Conservation (phyloP, 2,888 invertebrate species). For the Amiota minor region DNA sequence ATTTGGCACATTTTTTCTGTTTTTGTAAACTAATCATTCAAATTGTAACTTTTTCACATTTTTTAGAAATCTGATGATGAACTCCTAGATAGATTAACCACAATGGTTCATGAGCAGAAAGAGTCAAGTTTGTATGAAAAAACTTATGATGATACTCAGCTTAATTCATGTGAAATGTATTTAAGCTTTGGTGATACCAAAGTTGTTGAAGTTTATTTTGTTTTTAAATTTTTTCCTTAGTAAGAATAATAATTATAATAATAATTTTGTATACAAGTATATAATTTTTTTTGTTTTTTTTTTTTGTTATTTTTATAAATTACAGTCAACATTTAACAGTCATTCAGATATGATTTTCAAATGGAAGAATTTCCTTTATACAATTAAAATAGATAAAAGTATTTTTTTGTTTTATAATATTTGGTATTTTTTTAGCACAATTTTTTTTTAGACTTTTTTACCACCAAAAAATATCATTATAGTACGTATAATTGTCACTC, state of each 20-base stretch:
- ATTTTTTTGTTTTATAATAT: no score
- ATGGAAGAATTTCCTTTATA: slow-evolving; percentile 59
- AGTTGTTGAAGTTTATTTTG: no score
- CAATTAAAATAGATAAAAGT: background rate
- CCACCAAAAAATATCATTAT: slow-evolving; percentile 36
- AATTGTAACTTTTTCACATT: no score
- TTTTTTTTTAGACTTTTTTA: slow-evolving; percentile 29
- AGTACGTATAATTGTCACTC: background rate
- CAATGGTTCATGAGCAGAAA: no score
- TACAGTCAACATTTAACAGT: slow-evolving; percentile 72
- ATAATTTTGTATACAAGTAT: slow-evolving; percentile 41
- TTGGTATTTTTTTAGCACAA: slow-evolving; percentile 6
- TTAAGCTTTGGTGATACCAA: no score
- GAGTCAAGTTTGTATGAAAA: no score
- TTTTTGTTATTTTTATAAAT: slow-evolving; percentile 55
- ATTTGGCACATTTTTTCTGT: no score
- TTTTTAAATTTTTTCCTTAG: slow-evolving; percentile 2
- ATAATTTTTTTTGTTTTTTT: slow-evolving; percentile 41
- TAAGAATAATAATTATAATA: background rate
- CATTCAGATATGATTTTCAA: slow-evolving; percentile 68
- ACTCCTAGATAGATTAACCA: no score
- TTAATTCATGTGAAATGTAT: no score
- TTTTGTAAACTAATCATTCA: no score
- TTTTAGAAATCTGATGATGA: no score
- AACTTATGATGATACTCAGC: no score